Conservation (phyloP, 2,113 vertebrate genomes). For the Cisticola juncidis region DNA sequence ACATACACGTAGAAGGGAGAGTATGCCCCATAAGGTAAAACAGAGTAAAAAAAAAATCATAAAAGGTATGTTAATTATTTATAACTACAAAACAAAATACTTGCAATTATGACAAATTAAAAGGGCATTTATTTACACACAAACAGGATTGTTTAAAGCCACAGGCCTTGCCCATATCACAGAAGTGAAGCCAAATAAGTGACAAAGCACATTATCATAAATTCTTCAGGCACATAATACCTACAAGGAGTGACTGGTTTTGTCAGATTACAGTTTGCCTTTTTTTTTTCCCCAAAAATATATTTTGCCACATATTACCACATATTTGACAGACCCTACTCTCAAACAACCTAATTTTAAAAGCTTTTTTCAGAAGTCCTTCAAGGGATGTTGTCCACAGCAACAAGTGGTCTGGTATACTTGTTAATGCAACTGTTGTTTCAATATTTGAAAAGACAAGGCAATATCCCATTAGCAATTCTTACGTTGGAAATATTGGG, state of each 20-base stretch:
- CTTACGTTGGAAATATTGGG: neutral
- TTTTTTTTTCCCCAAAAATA: neutral
- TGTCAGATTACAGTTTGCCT: neutral
- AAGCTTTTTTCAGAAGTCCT: neutral
- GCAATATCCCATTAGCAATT: neutral
- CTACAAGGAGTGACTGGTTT: slow-evolving; percentile 40
- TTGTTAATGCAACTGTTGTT: neutral
- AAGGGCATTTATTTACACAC: slow-evolving; percentile 49
- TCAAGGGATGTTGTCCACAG: neutral
- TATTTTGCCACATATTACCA: neutral
- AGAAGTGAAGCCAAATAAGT: neutral
- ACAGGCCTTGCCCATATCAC: neutral
- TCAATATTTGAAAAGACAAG: neutral
- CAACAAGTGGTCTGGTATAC: neutral
- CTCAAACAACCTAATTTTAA: neutral
- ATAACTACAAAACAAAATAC: slow-evolving; percentile 59
- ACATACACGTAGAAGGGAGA: slow-evolving; percentile 41
- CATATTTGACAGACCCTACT: neutral
- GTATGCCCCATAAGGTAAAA: slow-evolving; percentile 51
- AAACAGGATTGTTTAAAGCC: slow-evolving; percentile 57
- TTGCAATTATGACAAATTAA: slow-evolving; percentile 70
- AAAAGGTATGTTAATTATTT: slow-evolving; percentile 68
- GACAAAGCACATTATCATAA: slow-evolving; percentile 14
- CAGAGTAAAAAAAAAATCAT: slow-evolving; percentile 48
- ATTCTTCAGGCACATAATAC: slow-evolving; percentile 25